These are phyloP conservation scores for Keiferia lycopersicella DNA, from an alignment of 2,888 invertebrate genomes.

Conservation along the genomic window DNA sequence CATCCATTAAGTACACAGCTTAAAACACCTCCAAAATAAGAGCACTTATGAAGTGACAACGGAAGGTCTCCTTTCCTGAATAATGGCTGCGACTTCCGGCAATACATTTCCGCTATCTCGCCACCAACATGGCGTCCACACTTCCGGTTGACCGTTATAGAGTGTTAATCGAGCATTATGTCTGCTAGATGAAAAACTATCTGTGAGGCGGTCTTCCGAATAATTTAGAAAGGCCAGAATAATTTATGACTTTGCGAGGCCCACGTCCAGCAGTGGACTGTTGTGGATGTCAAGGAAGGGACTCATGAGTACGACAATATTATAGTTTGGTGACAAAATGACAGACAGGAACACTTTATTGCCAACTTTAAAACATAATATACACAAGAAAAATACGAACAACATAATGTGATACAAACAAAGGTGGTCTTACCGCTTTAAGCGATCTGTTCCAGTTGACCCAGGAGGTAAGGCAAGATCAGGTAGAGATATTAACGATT, in stretches of 20 bases:
- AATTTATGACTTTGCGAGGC: constrained; percentile 13
- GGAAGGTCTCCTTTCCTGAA: constrained; percentile 73
- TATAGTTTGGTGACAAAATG: background rate
- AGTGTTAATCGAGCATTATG: constrained; percentile 79
- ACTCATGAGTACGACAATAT: background rate
- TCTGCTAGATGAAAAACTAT: constrained; percentile 75
- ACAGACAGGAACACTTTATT: background rate
- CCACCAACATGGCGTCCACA: constrained; percentile 70
- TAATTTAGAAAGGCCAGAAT: constrained; percentile 47
- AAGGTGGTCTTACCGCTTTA: too few relatives aligned
- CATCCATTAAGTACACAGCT: background rate
- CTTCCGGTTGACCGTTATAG: constrained; percentile 77
- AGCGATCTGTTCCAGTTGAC: too few relatives aligned
- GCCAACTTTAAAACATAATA: too few relatives aligned
- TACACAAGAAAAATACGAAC: too few relatives aligned
- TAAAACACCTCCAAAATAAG: constrained; percentile 55
- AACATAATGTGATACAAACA: too few relatives aligned
- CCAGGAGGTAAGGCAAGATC: too few relatives aligned
- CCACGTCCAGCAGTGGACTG: too few relatives aligned
- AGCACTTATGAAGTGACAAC: constrained; percentile 69
- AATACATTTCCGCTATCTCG: constrained; percentile 80
- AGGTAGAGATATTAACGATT: too few relatives aligned
- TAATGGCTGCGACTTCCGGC: constrained; percentile 75
- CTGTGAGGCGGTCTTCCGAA: constrained; percentile 46
- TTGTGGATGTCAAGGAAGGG: background rate